A percentile compares a stretch with the other conserved stretches of the same genome.
Evolutionary conservation across 2,888 invertebrate genomes (phyloP).

Genomic region (Microplitis manilae): DNA sequence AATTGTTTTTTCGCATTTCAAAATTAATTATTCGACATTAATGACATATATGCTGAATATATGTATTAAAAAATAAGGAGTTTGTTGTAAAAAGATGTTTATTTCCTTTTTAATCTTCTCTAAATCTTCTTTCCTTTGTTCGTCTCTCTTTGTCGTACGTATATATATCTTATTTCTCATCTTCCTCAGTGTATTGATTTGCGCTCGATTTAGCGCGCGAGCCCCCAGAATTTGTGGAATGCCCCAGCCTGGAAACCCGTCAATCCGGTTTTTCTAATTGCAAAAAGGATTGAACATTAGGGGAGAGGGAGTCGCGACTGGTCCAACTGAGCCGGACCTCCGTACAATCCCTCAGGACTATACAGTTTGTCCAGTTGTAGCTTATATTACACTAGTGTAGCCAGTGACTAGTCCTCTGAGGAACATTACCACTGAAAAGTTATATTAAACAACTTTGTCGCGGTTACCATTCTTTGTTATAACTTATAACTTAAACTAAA

Average conservation of each 20-base stretch:
- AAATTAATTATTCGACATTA: neutral
- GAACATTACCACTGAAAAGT: neutral
- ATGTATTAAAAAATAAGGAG: neutral
- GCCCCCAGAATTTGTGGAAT: slow-evolving; percentile 69
- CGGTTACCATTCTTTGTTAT: neutral
- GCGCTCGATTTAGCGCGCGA: slow-evolving; percentile 63
- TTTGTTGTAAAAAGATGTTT: neutral
- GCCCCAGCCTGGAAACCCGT: slow-evolving; percentile 67
- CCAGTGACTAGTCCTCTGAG: neutral
- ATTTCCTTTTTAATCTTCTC: slow-evolving; percentile 7
- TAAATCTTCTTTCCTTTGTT: slow-evolving; percentile 24
- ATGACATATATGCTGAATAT: neutral
- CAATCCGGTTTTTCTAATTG: slow-evolving; percentile 70
- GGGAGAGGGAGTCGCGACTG: slow-evolving; percentile 48
- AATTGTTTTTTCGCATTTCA: neutral
- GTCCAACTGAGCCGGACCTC: slow-evolving; percentile 29
- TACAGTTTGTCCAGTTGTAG: slow-evolving; percentile 21
- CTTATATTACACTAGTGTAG: neutral
- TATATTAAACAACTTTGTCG: neutral
- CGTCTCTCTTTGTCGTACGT: slow-evolving; percentile 49
- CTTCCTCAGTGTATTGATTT: slow-evolving; percentile 54
- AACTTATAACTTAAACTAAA: neutral
- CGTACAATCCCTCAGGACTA: slow-evolving; percentile 31
- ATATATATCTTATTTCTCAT: slow-evolving; percentile 54
- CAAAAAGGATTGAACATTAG: slow-evolving; percentile 65